Evolutionary conservation across 2,797 vertebrate genomes (phyloP).

Genomic region (Tamandua tetradactyla): DNA sequence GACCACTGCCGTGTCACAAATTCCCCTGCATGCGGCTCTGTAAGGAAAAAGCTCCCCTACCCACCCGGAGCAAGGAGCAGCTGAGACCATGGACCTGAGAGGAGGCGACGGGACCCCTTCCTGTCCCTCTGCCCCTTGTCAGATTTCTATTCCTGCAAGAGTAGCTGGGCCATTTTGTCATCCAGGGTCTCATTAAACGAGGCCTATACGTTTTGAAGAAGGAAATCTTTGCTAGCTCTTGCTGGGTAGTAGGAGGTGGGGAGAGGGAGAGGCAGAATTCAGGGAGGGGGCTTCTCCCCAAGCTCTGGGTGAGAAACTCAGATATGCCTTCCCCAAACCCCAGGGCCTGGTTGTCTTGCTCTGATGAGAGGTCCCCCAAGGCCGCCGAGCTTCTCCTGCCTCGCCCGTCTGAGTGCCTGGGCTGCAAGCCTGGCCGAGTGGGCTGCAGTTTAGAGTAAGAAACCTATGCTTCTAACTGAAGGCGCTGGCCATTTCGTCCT

Average conservation of each 20-base stretch:
- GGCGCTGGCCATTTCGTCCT: background rate
- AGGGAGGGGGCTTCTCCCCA: background rate
- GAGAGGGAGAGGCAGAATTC: background rate
- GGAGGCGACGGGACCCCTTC: background rate
- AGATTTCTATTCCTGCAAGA: background rate
- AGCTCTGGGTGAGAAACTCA: background rate
- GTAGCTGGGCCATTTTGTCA: background rate
- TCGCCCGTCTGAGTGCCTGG: background rate
- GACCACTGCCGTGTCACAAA: background rate
- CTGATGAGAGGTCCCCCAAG: background rate
- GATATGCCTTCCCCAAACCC: background rate
- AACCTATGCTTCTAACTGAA: background rate
- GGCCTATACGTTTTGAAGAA: constrained; percentile 48
- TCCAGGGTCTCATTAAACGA: constrained; percentile 39
- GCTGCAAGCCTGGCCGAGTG: background rate
- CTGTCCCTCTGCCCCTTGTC: background rate
- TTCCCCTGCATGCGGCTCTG: background rate
- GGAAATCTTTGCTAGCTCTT: background rate
- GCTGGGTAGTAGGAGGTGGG: background rate
- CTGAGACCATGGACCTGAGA: background rate
- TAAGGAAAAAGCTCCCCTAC: background rate
- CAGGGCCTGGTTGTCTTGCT: background rate
- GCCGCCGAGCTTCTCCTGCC: background rate
- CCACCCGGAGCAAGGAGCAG: background rate
- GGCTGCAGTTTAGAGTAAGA: background rate